phyloP scores from a whole-genome alignment of 2,888 invertebrate genomes.

The Tricholauxania praeusta region DNA sequence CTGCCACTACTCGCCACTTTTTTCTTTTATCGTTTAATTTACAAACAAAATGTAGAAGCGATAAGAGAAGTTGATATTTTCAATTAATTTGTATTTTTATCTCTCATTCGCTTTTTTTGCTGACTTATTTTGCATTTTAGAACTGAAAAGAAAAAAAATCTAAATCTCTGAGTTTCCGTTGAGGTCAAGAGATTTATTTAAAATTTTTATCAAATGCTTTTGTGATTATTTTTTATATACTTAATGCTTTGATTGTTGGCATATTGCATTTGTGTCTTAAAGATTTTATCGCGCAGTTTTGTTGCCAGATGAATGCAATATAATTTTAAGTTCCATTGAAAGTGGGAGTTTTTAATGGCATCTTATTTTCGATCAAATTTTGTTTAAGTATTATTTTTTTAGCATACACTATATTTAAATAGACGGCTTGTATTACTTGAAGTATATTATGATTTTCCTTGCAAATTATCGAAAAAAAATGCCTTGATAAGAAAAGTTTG shows the following conservation, averaged over 20 bases:
- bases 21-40: conserved; percentile 21
- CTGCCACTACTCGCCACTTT: neutral
- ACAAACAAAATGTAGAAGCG: conserved; percentile 16
- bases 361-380: no score
- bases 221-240: conserved; percentile 6
- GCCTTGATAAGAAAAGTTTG: no score
- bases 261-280: neutral
- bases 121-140: neutral
- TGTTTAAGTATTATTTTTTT: no score
- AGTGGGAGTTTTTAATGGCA: conserved; percentile 11
- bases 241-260: neutral
- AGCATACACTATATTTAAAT: no score
- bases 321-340: neutral
- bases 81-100: neutral
- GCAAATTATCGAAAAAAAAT: no score
- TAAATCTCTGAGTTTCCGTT: conserved; percentile 37
- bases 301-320: neutral
- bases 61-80: conserved; percentile 10
- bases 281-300: neutral
- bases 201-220: neutral
- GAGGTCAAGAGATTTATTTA: conserved; percentile 27
- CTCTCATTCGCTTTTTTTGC: conserved; percentile 15
- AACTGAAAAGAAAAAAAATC: neutral
- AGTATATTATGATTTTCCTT: no score
- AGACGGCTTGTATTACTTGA: no score